Percentiles rank a stretch among this genome's conserved stretches.
These are phyloP conservation scores for Artemisiospiza belli DNA, from an alignment of 2,113 vertebrate species.

Conservation along the genomic window DNA sequence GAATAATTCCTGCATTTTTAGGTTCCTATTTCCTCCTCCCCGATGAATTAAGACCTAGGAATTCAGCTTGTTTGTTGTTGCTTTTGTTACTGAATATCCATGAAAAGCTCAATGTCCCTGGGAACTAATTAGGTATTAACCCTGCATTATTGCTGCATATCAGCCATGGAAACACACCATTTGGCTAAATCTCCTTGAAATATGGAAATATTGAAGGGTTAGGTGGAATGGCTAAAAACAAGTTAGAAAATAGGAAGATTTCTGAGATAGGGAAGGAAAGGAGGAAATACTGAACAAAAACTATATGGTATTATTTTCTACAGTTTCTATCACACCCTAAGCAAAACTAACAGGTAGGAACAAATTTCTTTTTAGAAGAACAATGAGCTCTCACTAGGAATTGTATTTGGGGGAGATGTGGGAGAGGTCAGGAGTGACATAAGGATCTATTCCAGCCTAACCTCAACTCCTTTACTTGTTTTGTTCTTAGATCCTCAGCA, in stretches of 20 bases:
- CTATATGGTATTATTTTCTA: background rate
- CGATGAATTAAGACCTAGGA: constrained; percentile 33
- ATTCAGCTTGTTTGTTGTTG: constrained; percentile 61
- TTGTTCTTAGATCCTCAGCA: background rate
- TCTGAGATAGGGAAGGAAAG: background rate
- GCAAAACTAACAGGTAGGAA: background rate
- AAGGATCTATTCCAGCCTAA: background rate
- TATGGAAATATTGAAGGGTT: constrained; percentile 47
- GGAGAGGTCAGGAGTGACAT: background rate
- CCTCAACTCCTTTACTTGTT: background rate
- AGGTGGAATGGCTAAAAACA: constrained; percentile 16
- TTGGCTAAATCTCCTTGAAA: constrained; percentile 67
- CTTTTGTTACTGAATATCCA: constrained; percentile 75
- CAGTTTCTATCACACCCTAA: background rate
- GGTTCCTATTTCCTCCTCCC: constrained; percentile 41
- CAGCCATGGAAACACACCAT: constrained; percentile 50
- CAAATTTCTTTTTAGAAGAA: background rate
- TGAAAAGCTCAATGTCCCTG: constrained; percentile 72
- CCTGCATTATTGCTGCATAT: constrained; percentile 66
- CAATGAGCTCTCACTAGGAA: background rate
- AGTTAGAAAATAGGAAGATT: background rate
- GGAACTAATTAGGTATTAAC: constrained; percentile 75
- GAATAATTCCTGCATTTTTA: constrained; percentile 43
- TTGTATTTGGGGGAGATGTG: background rate
- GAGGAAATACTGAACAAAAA: background rate